A percentile compares a stretch with the other conserved stretches of the same genome.
Evolutionary conservation across 2,797 vertebrate genomes (phyloP).

Genomic region (Cossypha niveicapilla): DNA sequence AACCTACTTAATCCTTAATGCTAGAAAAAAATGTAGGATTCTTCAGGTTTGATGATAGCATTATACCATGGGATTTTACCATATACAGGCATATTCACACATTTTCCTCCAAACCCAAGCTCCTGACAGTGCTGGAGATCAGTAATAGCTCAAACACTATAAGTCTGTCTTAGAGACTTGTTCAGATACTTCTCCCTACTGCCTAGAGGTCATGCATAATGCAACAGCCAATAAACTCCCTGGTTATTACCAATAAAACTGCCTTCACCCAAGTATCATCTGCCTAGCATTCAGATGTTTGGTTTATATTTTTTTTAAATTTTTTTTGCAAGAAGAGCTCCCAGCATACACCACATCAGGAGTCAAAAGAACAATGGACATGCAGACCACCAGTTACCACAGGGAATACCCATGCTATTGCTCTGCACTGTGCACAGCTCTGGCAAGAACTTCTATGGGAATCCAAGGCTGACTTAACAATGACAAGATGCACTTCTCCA

Average conservation of each 20-base stretch:
- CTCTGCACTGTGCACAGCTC: not conserved
- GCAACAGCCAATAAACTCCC: not conserved
- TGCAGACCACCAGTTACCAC: not conserved
- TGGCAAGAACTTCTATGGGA: not conserved
- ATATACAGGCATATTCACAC: not conserved
- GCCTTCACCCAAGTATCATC: not conserved
- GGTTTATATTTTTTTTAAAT: not conserved
- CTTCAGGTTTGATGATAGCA: not conserved
- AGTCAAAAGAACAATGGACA: rapidly evolving
- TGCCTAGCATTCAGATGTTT: not conserved
- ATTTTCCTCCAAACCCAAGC: not conserved
- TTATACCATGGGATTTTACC: not conserved
- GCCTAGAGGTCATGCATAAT: not conserved
- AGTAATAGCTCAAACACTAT: not conserved
- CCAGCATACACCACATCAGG: not conserved
- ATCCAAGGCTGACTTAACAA: not conserved
- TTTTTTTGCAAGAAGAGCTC: not conserved
- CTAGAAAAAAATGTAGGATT: not conserved
- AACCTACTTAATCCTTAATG: not conserved
- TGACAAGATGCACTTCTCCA: not conserved
- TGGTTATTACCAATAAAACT: not conserved
- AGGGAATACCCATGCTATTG: not conserved
- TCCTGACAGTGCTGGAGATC: not conserved
- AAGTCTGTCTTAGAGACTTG: not conserved
- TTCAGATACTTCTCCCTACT: not conserved